Evolutionary conservation across 2,888 invertebrate species (phyloP).

Genomic region (Penaeus monodon): DNA sequence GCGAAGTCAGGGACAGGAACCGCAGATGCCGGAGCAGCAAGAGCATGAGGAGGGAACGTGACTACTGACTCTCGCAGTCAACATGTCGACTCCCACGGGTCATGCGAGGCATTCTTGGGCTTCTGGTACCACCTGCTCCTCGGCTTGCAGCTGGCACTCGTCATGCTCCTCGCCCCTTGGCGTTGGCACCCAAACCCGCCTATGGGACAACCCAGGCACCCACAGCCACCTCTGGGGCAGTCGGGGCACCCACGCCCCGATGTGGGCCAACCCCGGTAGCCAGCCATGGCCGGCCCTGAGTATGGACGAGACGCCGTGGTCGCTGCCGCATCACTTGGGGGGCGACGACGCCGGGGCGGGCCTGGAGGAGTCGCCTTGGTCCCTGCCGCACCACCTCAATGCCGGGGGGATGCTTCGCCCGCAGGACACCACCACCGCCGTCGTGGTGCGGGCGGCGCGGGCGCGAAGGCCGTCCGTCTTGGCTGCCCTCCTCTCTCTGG

Average conservation of each 20-base stretch:
- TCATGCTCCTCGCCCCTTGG: conserved; percentile 20
- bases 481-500: conserved; percentile 30
- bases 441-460: conserved; percentile 22
- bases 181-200: neutral
- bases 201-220: neutral
- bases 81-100: conserved; percentile 20
- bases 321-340: conserved; percentile 29
- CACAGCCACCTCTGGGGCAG: neutral
- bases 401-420: neutral
- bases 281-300: conserved; percentile 16
- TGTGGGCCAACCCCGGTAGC: conserved; percentile 47
- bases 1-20: too few species aligned
- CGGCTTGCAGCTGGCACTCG: conserved; percentile 55
- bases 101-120: conserved; percentile 38
- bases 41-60: neutral
- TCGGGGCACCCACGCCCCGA: neutral
- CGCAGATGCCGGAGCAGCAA: too few species aligned
- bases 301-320: conserved; percentile 46
- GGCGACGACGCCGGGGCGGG: conserved; percentile 13
- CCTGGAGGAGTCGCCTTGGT: neutral
- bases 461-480: conserved; percentile 49
- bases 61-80: neutral
- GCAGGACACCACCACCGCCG: conserved; percentile 21
- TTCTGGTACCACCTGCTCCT: conserved; percentile 36
- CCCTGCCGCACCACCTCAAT: conserved; percentile 11